Evolutionary conservation across 2,113 vertebrate genomes (phyloP).

Genomic region (Saguinus imperator): DNA sequence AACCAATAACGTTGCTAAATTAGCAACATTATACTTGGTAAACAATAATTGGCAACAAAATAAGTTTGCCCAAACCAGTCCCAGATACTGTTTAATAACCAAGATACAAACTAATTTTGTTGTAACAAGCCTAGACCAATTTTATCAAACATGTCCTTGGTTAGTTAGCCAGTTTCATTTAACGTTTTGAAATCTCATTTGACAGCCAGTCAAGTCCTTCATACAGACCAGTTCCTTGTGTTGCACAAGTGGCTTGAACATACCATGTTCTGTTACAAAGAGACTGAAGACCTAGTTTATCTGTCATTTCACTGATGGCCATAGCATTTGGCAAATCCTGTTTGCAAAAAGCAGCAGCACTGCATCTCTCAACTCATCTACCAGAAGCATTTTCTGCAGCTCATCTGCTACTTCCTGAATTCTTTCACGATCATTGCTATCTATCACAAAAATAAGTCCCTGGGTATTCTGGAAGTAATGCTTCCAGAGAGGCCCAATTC

Average conservation of each 20-base stretch:
- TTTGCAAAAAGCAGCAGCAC: constrained; percentile 94
- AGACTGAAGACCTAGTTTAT: constrained; percentile 90
- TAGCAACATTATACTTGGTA: constrained; percentile 84
- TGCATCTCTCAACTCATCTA: constrained; percentile 91
- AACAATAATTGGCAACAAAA: constrained; percentile 88
- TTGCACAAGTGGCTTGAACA: constrained; percentile 95
- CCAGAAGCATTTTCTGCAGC: constrained; percentile 84
- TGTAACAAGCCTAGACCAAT: constrained; percentile 90
- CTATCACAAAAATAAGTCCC: constrained; percentile 62
- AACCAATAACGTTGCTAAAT: constrained; percentile 85
- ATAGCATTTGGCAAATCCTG: constrained; percentile 96
- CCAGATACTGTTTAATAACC: constrained; percentile 88
- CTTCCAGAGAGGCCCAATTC: constrained; percentile 93
- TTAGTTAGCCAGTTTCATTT: constrained; percentile 82
- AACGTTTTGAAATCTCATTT: constrained; percentile 92
- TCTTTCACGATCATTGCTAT: too few species aligned
- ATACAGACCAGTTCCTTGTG: constrained; percentile 93
- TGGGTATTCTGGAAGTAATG: constrained; percentile 95
- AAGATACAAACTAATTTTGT: constrained; percentile 89
- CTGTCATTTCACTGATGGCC: constrained; percentile 94
- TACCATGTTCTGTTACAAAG: constrained; percentile 94
- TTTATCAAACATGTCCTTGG: constrained; percentile 88
- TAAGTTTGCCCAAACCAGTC: constrained; percentile 88
- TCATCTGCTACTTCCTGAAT: too few species aligned
- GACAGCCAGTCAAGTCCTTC: constrained; percentile 98